Evolutionary conservation across 2,888 invertebrate species (phyloP), one percentile per base, ranked within the genome.

Genomic region (Drosophila stalkeri): DNA sequence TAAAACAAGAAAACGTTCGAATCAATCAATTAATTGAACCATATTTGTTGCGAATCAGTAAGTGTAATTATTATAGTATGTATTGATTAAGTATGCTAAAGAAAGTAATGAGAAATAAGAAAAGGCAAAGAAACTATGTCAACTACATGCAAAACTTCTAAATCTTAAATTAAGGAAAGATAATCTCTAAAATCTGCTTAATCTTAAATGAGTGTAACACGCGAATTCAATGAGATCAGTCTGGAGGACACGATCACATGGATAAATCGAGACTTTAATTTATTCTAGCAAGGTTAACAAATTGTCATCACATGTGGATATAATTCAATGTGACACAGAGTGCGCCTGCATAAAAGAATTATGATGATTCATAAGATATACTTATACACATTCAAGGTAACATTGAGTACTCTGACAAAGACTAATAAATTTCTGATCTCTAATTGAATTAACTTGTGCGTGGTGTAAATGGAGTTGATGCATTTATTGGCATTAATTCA

Each of bases 251-350:
- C 61, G 54, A 71, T 44, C 69, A 70, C 68, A 82, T 72, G 76
- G 75, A 81, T 79, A 83, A 80, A 72, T 67, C 64, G 55, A 72
- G 56, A 49, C 64, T 54, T 72, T 20, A 59, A 43, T 54, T 78
- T 60, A 31, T 16, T 73, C 46, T 67, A 60, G 70, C 68, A 75
- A 57, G 66, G 66, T 16, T 72, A 46, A 71, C 80, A 69, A 75
- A 75, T 75, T 77, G 80, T 72, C 51, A 64, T 72, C 75, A 77
- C 77, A 74, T 80, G 65, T 75, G 60, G 66, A 3, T 0, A 56
- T 47, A 51, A 27, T 62, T 87, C 82, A 76, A 70, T 73, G 80
- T 82, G 75, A 89, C 81, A 77, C 85, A 83, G 85, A 85, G 83
- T 85, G 82, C 83, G 57, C 80, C 76, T 85, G 89, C 83, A 47